Conservation (phyloP, 2,113 vertebrate species). For the Sisor rabdophorus region DNA sequence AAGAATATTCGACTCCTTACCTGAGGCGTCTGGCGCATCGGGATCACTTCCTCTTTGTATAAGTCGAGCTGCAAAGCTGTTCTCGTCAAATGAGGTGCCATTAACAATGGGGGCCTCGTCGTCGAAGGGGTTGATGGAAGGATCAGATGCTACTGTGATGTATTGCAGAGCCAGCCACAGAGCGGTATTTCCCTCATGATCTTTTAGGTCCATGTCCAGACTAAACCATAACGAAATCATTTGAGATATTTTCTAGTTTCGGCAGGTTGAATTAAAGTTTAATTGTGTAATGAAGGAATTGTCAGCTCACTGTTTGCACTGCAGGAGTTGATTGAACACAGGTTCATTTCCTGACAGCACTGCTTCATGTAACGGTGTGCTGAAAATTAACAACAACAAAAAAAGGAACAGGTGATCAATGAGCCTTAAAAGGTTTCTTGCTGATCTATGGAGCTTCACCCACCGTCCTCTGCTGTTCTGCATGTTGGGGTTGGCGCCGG, state of each 20-base stretch:
- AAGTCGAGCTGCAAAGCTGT: conserved; percentile 89
- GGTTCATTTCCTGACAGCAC: conserved; percentile 87
- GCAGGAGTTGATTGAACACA: conserved; percentile 91
- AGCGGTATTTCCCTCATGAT: conserved; percentile 93
- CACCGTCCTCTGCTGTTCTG: conserved; percentile 90
- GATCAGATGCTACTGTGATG: conserved; percentile 85
- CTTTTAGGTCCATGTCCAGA: conserved; percentile 90
- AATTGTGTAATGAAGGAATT: neutral
- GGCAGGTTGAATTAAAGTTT: neutral
- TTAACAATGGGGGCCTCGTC: conserved; percentile 85
- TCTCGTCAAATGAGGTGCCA: conserved; percentile 93
- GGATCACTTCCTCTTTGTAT: conserved; percentile 92
- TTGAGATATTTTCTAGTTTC: neutral
- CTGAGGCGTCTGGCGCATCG: conserved; percentile 84
- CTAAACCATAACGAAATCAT: conserved; percentile 58
- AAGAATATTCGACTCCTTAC: conserved; percentile 58
- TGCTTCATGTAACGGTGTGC: conserved; percentile 90
- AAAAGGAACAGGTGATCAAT: neutral
- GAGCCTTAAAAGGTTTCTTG: neutral
- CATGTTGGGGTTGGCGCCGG: conserved; percentile 94
- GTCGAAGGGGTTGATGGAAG: conserved; percentile 91
- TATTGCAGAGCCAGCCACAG: conserved; percentile 95
- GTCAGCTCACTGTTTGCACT: conserved; percentile 90
- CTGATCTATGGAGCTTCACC: conserved; percentile 23
- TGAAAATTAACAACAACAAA: conserved; percentile 49